Conservation (phyloP, 2,797 vertebrate species). For the Sebastes steindachneri region DNA sequence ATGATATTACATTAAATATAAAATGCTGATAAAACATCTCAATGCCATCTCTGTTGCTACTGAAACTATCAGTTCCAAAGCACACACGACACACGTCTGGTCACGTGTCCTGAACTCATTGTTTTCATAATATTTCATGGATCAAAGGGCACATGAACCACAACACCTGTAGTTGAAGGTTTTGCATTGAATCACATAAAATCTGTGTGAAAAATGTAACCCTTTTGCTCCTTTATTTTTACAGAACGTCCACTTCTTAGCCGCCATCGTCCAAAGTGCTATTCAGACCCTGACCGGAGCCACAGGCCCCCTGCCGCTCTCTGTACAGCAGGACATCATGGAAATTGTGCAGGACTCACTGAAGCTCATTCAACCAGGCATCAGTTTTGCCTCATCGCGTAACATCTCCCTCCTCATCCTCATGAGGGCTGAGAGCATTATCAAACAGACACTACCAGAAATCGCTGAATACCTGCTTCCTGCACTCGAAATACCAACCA, state of each 20-base stretch:
- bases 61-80: background rate
- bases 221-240: background rate
- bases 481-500: conserved; percentile 43
- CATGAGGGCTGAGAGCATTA: conserved; percentile 36
- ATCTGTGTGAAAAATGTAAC: background rate
- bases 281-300: conserved; percentile 32
- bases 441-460: conserved; percentile 52
- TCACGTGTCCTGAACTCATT: background rate
- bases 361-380: conserved; percentile 55
- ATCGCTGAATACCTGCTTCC: conserved; percentile 49
- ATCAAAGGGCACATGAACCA: background rate
- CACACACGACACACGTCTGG: background rate
- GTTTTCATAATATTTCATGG: background rate
- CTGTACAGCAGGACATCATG: conserved; percentile 54
- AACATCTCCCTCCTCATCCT: conserved; percentile 65
- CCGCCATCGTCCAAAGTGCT: conserved; percentile 41
- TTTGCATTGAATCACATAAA: background rate
- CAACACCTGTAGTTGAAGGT: fast-evolving
- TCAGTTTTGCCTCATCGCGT: conserved; percentile 51
- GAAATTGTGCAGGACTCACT: conserved; percentile 57
- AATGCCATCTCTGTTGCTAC: background rate
- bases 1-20: no score
- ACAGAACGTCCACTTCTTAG: conserved; percentile 67
- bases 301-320: background rate
- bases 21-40: background rate